phyloP scores from a whole-genome alignment of 2,113 vertebrate genomes.

The Alouatta palliata region DNA sequence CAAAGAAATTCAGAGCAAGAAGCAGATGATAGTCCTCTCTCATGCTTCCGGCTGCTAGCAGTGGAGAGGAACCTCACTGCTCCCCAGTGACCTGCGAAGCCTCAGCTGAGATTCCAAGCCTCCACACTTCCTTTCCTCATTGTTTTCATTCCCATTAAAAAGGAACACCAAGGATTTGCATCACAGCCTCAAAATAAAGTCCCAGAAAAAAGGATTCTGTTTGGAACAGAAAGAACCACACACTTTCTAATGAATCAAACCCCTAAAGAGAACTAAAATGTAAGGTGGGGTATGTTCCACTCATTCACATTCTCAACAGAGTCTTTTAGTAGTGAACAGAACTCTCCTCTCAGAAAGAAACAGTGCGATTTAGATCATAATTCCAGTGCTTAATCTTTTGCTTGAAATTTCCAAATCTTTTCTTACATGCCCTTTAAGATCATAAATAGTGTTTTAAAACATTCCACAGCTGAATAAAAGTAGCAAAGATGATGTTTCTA shows the following conservation, averaged over 20 bases:
- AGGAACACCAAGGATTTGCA: slow-evolving; percentile 41
- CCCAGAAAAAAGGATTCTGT: slow-evolving; percentile 42
- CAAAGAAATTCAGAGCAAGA: not conserved
- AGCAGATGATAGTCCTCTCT: not conserved
- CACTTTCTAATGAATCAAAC: not conserved
- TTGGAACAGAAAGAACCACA: not conserved
- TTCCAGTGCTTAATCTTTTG: slow-evolving; percentile 3
- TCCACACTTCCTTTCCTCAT: slow-evolving; percentile 48
- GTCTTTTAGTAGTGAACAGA: not conserved
- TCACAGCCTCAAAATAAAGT: slow-evolving; percentile 31
- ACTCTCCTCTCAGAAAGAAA: not conserved
- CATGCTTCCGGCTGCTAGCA: slow-evolving; percentile 18
- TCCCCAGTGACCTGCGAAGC: slow-evolving; percentile 33
- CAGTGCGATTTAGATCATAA: not conserved
- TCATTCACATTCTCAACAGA: not conserved
- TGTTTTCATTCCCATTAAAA: slow-evolving; percentile 67
- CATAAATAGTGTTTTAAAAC: slow-evolving; percentile 19
- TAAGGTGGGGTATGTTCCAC: not conserved
- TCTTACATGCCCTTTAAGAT: not conserved
- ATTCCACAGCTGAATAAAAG: not conserved
- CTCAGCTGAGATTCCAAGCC: not conserved
- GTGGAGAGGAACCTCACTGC: not conserved
- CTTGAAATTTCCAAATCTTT: slow-evolving; percentile 41
- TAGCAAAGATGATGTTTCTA: slow-evolving; percentile 39
- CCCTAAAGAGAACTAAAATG: not conserved